phyloP scores from a whole-genome alignment of 1,140 invertebrate genomes.

The Gryon sp. region DNA sequence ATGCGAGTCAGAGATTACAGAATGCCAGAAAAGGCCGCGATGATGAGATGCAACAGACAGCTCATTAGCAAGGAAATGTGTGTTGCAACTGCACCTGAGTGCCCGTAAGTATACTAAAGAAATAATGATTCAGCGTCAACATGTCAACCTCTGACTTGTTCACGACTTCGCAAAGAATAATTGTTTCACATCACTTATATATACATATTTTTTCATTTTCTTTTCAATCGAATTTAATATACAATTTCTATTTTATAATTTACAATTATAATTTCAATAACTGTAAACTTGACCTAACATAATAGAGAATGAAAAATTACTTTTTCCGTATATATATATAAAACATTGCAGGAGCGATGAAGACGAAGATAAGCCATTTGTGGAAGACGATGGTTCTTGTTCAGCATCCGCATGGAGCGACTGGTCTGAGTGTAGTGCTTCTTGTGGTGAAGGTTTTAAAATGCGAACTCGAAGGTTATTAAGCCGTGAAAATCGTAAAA shows the following conservation, averaged over 20 bases:
- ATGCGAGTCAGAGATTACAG: conserved; percentile 88
- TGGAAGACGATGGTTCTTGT: conserved; percentile 82
- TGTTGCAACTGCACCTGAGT: conserved; percentile 85
- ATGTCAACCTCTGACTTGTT: not conserved
- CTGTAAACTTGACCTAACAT: no score
- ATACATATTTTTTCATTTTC: no score
- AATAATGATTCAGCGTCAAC: conserved; percentile 19
- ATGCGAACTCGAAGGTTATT: conserved; percentile 87
- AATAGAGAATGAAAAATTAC: not conserved
- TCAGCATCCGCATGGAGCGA: conserved; percentile 86
- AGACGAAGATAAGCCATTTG: conserved; percentile 57
- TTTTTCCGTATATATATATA: no score
- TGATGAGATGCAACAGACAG: conserved; percentile 89
- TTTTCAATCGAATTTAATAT: no score
- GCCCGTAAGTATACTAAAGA: conserved; percentile 81
- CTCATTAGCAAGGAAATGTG: conserved; percentile 93
- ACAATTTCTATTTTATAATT: no score
- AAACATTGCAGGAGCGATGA: conserved; percentile 38
- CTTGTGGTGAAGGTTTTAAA: conserved; percentile 89
- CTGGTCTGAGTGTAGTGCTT: conserved; percentile 91
- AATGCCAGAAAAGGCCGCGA: conserved; percentile 87
- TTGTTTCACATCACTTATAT: no score
- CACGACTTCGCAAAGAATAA: no score
- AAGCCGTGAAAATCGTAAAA: conserved; percentile 87
- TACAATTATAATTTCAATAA: no score